Base-by-base conservation (phyloP, 2,888 invertebrate species). In the Trissonchulus latispiculum region DNA sequence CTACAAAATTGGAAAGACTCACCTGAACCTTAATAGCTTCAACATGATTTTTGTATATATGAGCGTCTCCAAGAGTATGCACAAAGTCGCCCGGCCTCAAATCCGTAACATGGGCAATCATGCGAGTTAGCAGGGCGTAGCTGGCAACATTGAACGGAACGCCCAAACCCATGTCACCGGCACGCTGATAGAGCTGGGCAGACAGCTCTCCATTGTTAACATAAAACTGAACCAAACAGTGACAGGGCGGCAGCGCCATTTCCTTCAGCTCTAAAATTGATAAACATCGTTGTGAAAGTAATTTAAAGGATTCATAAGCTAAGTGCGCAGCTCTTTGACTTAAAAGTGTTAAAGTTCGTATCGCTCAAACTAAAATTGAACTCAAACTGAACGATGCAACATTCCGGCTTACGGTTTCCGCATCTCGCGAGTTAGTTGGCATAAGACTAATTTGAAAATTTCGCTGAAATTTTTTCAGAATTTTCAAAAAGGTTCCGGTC, bases 101-200 rank as follows among this genome's bases (percentile, higher is more conserved):
- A 67, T 89, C 89, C n/a, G 94, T 93, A 31, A 97, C 88, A 81
- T 95, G 92, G 33, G 97, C 96, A 77, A 97, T 90, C 94, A 99
- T 95, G 80, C 90, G 90, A 1, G 95, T 95, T 1, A 97, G 87
- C 36, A 97, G 84, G 0, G 96, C 89, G 85, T 97, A 99, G 79
- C 95, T 95, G 70, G 97, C 96, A 79, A 99, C 94, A 84, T 97
- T 97, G 84, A 97, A 97, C 18, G 96, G 96, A 0, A 96, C 95
- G n/a, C 97, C 97, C 0, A 97, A 87, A 68, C 87, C 87, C 90
- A 97, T 92, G 83, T 99, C 97, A 3, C 94, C 97, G 79, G 95
- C 95, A 77, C 97, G 88, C 84, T 99, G 97, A 83, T 96, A 96
- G 77, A 97, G 84, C 79, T 93, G 90, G 81, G 95, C 95, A 0